Conservation (phyloP, 2,113 vertebrate genomes). For the Suricata suricatta region DNA sequence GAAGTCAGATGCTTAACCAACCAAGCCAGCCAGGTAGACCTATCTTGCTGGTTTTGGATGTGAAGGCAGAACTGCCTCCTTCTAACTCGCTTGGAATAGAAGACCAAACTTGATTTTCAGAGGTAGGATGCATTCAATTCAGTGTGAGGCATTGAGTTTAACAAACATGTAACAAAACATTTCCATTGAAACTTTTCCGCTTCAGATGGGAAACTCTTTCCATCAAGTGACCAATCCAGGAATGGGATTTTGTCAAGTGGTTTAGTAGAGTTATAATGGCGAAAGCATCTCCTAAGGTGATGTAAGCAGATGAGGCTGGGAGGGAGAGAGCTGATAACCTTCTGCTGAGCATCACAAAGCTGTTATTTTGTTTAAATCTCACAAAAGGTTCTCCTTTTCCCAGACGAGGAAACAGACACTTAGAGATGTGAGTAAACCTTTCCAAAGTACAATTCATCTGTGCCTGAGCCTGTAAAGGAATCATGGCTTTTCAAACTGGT, state of each 20-base stretch:
- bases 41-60: neutral
- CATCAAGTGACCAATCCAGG: neutral
- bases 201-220: neutral
- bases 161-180: neutral
- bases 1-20: too few relatives aligned
- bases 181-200: neutral
- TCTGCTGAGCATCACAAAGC: neutral
- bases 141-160: neutral
- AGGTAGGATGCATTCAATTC: neutral
- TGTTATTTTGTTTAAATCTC: neutral
- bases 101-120: neutral
- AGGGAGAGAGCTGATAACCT: slow-evolving; percentile 44
- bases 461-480: neutral
- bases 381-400: neutral
- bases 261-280: neutral
- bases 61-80: neutral
- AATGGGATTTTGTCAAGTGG: neutral
- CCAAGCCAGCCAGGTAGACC: too few relatives aligned
- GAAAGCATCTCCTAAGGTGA: neutral
- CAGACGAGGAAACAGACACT: slow-evolving; percentile 29
- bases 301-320: neutral
- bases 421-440: neutral
- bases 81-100: neutral
- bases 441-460: neutral
- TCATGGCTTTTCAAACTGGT: neutral